Evolutionary conservation across 2,888 invertebrate species (phyloP).

Genomic region (Drosophila formosana): DNA sequence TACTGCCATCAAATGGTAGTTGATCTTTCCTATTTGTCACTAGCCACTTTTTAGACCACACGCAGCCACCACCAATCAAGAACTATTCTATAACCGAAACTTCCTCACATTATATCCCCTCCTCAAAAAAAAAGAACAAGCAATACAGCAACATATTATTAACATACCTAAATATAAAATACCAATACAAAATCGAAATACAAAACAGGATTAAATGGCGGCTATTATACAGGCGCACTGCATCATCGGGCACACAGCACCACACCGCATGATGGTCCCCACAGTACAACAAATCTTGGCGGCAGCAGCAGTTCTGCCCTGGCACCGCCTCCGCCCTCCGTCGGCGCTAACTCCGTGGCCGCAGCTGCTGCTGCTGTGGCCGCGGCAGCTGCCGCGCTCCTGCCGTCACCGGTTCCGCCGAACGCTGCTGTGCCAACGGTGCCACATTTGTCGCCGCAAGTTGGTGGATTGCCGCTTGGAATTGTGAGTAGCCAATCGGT

Average conservation of each 20-base stretch:
- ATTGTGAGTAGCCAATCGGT: conserved; percentile 86
- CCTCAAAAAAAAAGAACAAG: conserved; percentile 25
- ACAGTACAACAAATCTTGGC: conserved; percentile 77
- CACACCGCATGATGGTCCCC: conserved; percentile 90
- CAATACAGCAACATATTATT: conserved; percentile 49
- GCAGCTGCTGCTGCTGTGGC: conserved; percentile 68
- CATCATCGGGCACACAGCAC: conserved; percentile 95
- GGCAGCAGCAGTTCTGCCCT: conserved; percentile 69
- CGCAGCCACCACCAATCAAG: conserved; percentile 51
- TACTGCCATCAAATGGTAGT: conserved; percentile 3
- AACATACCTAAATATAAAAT: conserved; percentile 56
- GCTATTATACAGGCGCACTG: conserved; percentile 90
- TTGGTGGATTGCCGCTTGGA: conserved; percentile 86
- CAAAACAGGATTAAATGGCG: conserved; percentile 89
- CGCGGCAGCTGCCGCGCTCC: conserved; percentile 58
- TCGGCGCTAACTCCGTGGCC: conserved; percentile 43
- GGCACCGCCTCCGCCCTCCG: conserved; percentile 77
- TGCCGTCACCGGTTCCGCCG: conserved; percentile 53
- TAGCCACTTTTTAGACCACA: conserved; percentile 54
- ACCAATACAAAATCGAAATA: conserved; percentile 72
- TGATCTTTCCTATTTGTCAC: conserved; percentile 47
- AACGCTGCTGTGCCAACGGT: conserved; percentile 84
- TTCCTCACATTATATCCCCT: conserved; percentile 30
- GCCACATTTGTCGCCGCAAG: conserved; percentile 84
- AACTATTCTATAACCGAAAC: conserved; percentile 29